A percentile compares a stretch with the other conserved stretches of the same genome.
These are phyloP conservation scores for Pachypeltis micranthus DNA, from an alignment of 1,140 invertebrate species.

Conservation along the genomic window DNA sequence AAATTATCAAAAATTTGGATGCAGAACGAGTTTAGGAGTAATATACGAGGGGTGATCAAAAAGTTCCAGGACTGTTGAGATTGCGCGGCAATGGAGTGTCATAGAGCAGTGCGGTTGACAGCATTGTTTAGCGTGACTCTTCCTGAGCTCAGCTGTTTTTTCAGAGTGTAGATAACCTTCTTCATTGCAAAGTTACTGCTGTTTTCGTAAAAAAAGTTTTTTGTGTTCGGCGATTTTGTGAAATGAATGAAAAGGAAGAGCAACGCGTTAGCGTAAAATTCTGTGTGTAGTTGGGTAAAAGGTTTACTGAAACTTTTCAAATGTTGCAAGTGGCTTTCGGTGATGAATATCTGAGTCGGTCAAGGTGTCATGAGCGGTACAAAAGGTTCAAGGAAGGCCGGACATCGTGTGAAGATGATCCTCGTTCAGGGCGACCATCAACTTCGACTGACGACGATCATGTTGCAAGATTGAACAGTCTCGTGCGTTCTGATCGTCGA, in stretches of 20 bases:
- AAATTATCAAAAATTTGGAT: too few relatives aligned
- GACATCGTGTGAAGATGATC: conserved; percentile 11
- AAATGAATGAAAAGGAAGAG: not conserved
- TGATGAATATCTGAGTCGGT: not conserved
- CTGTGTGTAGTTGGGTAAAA: not conserved
- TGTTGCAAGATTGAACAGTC: not conserved
- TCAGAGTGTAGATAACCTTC: too few relatives aligned
- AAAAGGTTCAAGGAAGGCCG: too few relatives aligned
- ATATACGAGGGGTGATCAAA: too few relatives aligned
- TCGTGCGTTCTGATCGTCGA: not conserved
- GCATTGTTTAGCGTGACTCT: too few relatives aligned
- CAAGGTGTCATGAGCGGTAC: conserved; percentile 1
- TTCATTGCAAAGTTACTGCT: not conserved
- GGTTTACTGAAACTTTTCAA: not conserved
- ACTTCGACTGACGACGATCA: too few relatives aligned
- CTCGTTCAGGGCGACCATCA: conserved; percentile 9
- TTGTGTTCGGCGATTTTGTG: not conserved
- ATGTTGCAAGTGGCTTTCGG: not conserved
- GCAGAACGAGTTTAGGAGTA: too few relatives aligned
- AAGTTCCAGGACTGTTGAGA: too few relatives aligned
- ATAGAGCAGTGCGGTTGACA: too few relatives aligned
- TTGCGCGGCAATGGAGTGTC: too few relatives aligned
- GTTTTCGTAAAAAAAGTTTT: not conserved
- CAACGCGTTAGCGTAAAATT: not conserved
- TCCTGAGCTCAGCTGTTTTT: too few relatives aligned